A percentile compares a stretch with the other conserved stretches of the same genome.
phyloP scores from a whole-genome alignment of 2,797 vertebrate species.

The Columba guinea region DNA sequence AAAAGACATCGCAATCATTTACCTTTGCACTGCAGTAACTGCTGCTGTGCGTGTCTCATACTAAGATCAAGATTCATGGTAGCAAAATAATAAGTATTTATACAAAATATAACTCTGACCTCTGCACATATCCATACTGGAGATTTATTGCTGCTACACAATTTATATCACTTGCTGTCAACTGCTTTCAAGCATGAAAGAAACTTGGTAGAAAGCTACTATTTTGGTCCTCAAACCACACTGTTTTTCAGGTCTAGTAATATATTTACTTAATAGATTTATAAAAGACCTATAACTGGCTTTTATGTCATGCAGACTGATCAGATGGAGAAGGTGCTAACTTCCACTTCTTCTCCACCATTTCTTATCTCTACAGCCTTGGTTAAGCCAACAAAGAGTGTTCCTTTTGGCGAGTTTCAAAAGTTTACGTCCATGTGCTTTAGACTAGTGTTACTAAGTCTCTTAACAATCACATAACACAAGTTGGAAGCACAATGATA shows the following conservation, averaged over 20 bases:
- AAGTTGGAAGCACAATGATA: not conserved
- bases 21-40: not conserved
- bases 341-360: not conserved
- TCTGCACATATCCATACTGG: not conserved
- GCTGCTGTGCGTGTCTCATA: not conserved
- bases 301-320: not conserved
- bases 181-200: not conserved
- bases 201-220: not conserved
- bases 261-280: not conserved
- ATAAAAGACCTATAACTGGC: not conserved
- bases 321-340: not conserved
- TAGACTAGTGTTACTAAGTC: not conserved
- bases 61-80: not conserved
- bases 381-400: not conserved
- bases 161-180: not conserved
- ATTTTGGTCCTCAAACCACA: not conserved
- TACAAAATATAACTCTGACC: not conserved
- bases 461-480: not conserved
- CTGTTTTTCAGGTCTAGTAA: not conserved
- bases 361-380: not conserved
- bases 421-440: not conserved
- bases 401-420: not conserved
- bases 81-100: not conserved
- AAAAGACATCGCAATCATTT: not conserved
- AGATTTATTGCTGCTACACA: not conserved